phyloP scores from a whole-genome alignment of 2,888 invertebrate genomes.

The Camponotus fellah region DNA sequence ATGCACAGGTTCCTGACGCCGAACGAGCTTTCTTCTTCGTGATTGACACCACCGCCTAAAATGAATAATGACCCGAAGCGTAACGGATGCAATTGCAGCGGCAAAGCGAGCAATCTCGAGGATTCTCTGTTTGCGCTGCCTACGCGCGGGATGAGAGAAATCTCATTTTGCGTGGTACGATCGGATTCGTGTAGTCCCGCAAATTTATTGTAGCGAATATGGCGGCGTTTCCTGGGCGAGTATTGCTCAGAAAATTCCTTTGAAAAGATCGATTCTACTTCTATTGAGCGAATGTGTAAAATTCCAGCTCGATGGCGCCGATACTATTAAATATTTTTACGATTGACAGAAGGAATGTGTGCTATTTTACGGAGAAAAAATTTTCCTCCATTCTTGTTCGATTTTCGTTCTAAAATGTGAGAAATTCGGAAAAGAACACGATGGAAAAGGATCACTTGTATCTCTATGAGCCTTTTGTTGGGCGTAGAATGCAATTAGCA shows the following conservation, averaged over 20 bases:
- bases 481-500: constrained; percentile 64
- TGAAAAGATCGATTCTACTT: not conserved
- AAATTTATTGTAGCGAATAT: not conserved
- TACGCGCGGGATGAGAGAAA: not conserved
- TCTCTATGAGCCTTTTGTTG: constrained; percentile 45
- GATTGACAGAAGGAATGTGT: not conserved
- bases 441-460: constrained; percentile 53
- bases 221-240: not conserved
- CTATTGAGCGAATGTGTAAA: not conserved
- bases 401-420: constrained; percentile 32
- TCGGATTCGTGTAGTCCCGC: not conserved
- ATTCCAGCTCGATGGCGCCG: not conserved
- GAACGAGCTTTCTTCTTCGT: constrained; percentile 31
- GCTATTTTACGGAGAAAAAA: not conserved
- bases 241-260: constrained; percentile 9
- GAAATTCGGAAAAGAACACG: constrained; percentile 26
- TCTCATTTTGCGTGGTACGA: constrained; percentile 23
- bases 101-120: constrained; percentile 33
- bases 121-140: not conserved
- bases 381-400: not conserved
- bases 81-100: constrained; percentile 16
- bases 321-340: not conserved
- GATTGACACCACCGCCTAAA: constrained; percentile 32
- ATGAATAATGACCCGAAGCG: constrained; percentile 31
- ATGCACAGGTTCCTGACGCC: constrained; percentile 36